Percentiles rank a stretch among this genome's conserved stretches.
These are phyloP conservation scores for Sitta europaea DNA, from an alignment of 2,113 vertebrate species.

Conservation along the genomic window DNA sequence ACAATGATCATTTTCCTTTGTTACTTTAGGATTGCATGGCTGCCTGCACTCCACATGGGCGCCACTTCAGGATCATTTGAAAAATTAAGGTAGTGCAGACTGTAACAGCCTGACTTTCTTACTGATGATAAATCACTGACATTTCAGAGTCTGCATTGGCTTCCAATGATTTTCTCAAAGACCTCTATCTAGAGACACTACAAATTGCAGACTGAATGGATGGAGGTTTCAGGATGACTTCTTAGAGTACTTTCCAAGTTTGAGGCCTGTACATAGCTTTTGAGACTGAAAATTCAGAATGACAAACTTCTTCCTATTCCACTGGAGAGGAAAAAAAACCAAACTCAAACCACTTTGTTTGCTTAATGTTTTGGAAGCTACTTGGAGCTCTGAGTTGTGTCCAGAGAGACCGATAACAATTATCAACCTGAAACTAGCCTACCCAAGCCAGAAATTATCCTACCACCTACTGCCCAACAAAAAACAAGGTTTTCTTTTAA, in stretches of 20 bases:
- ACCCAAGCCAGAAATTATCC: background rate
- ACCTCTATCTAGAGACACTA: background rate
- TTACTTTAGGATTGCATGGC: conserved; percentile 25
- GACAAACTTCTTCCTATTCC: background rate
- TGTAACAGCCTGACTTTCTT: background rate
- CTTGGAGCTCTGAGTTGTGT: background rate
- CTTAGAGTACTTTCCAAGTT: background rate
- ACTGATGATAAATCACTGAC: background rate
- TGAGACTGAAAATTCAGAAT: background rate
- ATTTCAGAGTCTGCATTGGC: background rate
- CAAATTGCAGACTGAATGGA: background rate
- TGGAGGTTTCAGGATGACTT: background rate
- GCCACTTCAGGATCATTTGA: background rate
- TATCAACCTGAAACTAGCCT: background rate
- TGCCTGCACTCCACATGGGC: conserved; percentile 58
- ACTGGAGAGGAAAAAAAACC: background rate
- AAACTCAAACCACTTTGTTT: background rate
- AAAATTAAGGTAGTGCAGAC: conserved; percentile 63
- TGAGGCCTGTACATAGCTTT: background rate
- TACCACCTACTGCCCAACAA: background rate
- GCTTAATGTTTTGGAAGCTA: background rate
- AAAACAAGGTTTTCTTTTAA: background rate
- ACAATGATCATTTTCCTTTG: conserved; percentile 53
- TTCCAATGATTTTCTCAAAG: background rate
- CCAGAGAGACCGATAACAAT: background rate